Percentiles rank a stretch among this genome's conserved stretches.
Evolutionary conservation across 2,797 vertebrate species (phyloP).

Genomic region (Arrhamphus sclerolepis): DNA sequence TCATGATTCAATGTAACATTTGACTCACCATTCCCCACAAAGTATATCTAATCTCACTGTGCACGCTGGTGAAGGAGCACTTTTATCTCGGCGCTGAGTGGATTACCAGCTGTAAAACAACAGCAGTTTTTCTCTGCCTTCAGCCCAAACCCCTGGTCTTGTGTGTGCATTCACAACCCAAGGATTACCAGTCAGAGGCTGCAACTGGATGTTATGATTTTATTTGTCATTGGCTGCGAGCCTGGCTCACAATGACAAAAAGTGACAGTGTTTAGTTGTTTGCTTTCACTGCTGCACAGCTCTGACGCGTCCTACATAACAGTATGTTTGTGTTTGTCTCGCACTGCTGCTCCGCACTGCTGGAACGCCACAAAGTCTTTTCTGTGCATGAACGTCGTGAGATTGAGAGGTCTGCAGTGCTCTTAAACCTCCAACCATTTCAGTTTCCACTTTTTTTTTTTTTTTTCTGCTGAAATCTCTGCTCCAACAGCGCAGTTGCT

Average conservation of each 20-base stretch:
- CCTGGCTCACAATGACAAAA: conserved; percentile 19
- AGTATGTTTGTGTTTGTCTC: conserved; percentile 47
- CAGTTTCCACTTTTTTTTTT: conserved; percentile 29
- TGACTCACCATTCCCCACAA: conserved; percentile 13
- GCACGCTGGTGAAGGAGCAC: conserved; percentile 24
- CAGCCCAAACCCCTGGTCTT: conserved; percentile 46
- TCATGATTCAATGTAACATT: conserved; percentile 12
- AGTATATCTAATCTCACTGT: conserved; percentile 34
- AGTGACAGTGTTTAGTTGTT: conserved; percentile 35
- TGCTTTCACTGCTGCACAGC: conserved; percentile 36
- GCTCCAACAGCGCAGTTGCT: conserved; percentile 6
- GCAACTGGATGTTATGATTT: conserved; percentile 44
- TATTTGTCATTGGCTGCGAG: conserved; percentile 29
- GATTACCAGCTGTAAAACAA: conserved; percentile 62
- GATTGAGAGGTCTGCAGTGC: conserved; percentile 31
- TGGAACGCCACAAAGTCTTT: conserved; percentile 27
- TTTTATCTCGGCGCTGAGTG: conserved; percentile 55
- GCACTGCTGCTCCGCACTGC: conserved; percentile 22
- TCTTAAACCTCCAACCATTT: conserved; percentile 43
- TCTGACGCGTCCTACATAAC: conserved; percentile 15
- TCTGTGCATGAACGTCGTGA: conserved; percentile 42
- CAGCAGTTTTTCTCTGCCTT: conserved; percentile 29
- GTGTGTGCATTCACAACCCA: conserved; percentile 18
- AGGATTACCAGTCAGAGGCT: conserved; percentile 47
- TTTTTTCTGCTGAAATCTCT: conserved; percentile 22